These are phyloP conservation scores for Zaprionus obscuricornis DNA, from an alignment of 2,888 invertebrate genomes.

Conservation along the genomic window DNA sequence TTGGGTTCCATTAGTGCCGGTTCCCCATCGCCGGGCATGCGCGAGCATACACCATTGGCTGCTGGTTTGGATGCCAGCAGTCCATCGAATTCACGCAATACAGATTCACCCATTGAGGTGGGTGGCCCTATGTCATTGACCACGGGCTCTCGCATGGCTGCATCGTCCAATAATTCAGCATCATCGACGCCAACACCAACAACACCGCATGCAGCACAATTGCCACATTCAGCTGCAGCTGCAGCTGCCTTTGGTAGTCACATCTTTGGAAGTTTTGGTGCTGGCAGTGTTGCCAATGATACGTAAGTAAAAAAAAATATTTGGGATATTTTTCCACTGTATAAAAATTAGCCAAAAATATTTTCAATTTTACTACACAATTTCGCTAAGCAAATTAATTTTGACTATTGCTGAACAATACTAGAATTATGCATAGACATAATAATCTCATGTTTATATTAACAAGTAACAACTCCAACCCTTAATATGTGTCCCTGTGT, in stretches of 20 bases:
- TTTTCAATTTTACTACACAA: too few species aligned
- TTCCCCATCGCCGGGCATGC: slow-evolving; percentile 82
- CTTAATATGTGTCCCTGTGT: too few species aligned
- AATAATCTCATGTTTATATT: too few species aligned
- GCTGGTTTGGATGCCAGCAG: slow-evolving; percentile 81
- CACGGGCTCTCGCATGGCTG: slow-evolving; percentile 64
- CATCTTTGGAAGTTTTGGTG: slow-evolving; percentile 86
- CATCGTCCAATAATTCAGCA: slow-evolving; percentile 66
- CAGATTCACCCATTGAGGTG: slow-evolving; percentile 86
- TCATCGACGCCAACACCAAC: slow-evolving; percentile 74
- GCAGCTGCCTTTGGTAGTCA: slow-evolving; percentile 87
- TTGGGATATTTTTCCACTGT: too few species aligned
- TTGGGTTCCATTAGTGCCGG: slow-evolving; percentile 84
- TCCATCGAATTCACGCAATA: slow-evolving; percentile 86
- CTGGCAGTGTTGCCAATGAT: slow-evolving; percentile 81
- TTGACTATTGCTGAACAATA: too few species aligned
- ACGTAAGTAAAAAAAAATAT: slow-evolving; percentile 84
- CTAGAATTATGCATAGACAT: too few species aligned
- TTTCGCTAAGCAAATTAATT: too few species aligned
- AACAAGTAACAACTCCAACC: too few species aligned
- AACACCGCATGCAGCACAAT: slow-evolving; percentile 75
- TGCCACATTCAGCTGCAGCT: slow-evolving; percentile 83
- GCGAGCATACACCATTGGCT: slow-evolving; percentile 81
- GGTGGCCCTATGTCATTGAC: slow-evolving; percentile 83
- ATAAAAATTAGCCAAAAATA: too few species aligned